phyloP scores from a whole-genome alignment of 2,113 vertebrate species.

The Barnardius zonarius region DNA sequence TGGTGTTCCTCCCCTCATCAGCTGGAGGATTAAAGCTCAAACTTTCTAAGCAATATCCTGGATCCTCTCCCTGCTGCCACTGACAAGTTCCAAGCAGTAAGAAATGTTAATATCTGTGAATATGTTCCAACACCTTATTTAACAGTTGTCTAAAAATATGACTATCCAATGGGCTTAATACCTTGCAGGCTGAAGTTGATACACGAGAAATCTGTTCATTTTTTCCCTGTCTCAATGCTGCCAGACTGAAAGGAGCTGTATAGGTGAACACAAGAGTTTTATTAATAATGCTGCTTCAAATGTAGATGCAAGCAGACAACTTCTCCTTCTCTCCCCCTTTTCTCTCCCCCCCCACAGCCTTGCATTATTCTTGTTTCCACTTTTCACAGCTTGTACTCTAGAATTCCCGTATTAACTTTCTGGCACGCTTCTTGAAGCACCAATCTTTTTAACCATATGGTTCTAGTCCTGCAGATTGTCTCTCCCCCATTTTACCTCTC shows the following conservation, averaged over 20 bases:
- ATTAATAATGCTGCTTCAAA: neutral
- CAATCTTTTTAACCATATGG: conserved; percentile 28
- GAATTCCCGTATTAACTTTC: neutral
- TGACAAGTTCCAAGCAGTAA: neutral
- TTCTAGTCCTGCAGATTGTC: conserved; percentile 47
- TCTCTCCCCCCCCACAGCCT: neutral
- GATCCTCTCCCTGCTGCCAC: neutral
- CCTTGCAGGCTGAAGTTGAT: neutral
- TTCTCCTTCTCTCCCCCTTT: neutral
- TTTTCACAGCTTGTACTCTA: conserved; percentile 16
- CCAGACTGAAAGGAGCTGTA: neutral
- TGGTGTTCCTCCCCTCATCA: neutral
- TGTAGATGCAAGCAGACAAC: neutral
- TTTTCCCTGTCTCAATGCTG: neutral
- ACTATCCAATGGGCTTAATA: neutral
- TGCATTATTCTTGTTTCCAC: neutral
- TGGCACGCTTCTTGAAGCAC: neutral
- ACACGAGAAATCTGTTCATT: neutral
- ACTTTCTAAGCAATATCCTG: neutral
- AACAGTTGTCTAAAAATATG: neutral
- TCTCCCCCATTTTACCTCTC: conserved; percentile 13
- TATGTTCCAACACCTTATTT: neutral
- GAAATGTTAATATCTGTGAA: conserved; percentile 8
- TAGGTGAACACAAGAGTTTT: neutral
- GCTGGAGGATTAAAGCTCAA: neutral